phyloP scores from a whole-genome alignment of 1,140 invertebrate species.

The Drosophila ironensis region DNA sequence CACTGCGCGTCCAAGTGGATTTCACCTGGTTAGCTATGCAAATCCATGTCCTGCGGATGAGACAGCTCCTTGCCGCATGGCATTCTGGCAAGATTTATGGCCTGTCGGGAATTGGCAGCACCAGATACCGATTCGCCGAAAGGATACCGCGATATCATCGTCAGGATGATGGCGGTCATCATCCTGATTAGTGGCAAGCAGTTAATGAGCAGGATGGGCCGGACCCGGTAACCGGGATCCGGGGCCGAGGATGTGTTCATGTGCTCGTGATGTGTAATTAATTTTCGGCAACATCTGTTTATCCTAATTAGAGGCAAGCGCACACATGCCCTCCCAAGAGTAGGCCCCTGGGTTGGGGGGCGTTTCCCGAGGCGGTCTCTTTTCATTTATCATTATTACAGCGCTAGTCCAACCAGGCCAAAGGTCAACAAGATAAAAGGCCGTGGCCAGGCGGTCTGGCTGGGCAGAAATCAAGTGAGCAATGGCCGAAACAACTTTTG shows the following conservation, averaged over 20 bases:
- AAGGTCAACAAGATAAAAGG: conserved; percentile 16
- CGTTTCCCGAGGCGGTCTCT: conserved; percentile 13
- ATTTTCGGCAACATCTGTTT: conserved; percentile 75
- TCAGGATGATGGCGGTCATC: conserved; percentile 32
- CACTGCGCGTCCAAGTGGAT: conserved; percentile 33
- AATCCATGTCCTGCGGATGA: conserved; percentile 29
- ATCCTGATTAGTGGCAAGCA: conserved; percentile 41
- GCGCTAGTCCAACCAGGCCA: conserved; percentile 4
- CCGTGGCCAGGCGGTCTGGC: background rate
- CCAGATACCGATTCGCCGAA: conserved; percentile 16
- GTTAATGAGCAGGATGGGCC: background rate
- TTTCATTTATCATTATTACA: conserved; percentile 55
- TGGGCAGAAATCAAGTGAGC: conserved; percentile 38
- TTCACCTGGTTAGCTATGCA: conserved; percentile 52
- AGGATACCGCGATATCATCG: conserved; percentile 18
- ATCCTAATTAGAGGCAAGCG: conserved; percentile 71
- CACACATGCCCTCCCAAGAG: background rate
- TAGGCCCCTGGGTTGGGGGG: no score
- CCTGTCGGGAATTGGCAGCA: conserved; percentile 1
- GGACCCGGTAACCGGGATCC: background rate
- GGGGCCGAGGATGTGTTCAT: conserved; percentile 31
- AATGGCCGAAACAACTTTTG: conserved; percentile 26
- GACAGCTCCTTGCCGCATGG: conserved; percentile 9
- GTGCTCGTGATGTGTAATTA: conserved; percentile 74
- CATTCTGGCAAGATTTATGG: conserved; percentile 51